phyloP scores from a whole-genome alignment of 2,797 vertebrate genomes.

The Nyctibius grandis region DNA sequence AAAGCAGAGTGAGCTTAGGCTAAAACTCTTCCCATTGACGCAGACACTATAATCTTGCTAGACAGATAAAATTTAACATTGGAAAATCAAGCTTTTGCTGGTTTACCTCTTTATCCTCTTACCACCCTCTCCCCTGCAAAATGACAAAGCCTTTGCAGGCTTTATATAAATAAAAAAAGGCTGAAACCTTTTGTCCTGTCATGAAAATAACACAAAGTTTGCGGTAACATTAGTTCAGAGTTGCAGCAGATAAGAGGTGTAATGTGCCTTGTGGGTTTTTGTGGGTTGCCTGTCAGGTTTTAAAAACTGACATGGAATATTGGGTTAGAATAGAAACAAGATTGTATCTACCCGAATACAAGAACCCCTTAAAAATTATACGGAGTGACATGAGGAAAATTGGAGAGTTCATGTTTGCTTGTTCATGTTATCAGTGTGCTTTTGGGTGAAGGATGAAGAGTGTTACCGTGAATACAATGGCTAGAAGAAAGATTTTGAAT shows the following conservation, averaged over 20 bases:
- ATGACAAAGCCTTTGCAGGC: neutral
- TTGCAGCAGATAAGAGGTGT: neutral
- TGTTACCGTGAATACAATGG: neutral
- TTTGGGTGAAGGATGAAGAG: neutral
- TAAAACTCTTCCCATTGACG: accelerated
- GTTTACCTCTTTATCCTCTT: neutral
- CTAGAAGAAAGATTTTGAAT: neutral
- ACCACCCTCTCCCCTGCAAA: neutral
- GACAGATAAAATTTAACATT: neutral
- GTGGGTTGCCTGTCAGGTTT: neutral
- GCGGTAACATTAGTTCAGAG: neutral
- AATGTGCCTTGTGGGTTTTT: neutral
- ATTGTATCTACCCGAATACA: neutral
- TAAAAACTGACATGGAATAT: neutral
- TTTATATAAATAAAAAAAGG: neutral
- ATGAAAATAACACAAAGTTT: neutral
- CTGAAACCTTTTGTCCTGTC: neutral
- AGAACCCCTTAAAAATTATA: neutral
- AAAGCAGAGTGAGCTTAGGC: neutral
- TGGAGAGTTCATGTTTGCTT: neutral
- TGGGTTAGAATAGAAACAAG: neutral
- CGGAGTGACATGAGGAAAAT: neutral
- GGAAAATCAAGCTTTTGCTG: neutral
- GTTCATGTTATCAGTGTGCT: neutral
- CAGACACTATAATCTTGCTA: neutral